Base-by-base conservation (phyloP, 2,888 invertebrate genomes). In the Stenotaenia linearis region DNA sequence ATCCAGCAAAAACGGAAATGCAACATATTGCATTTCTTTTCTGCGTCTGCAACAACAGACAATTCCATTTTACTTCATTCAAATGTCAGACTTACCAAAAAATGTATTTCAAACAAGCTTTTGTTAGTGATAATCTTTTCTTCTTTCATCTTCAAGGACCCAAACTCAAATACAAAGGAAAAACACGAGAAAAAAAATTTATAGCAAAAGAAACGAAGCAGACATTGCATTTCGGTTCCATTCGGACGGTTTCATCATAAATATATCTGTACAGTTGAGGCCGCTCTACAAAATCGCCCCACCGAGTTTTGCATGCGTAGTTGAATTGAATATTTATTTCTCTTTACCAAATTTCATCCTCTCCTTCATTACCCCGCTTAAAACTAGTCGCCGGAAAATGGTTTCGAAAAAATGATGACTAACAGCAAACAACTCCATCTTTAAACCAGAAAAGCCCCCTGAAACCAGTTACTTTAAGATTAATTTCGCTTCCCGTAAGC, bases 291-390 rank as follows among this genome's bases (percentile, higher is more conserved):
- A 69, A 69, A 69, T 69, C 28, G 69, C 25, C 69, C 69, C 69
- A 28, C 69, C 69, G 69, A 69, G 69, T 69, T 69, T 69, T 69
- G 69, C 69, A 69, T 69, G 25, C 69, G 12, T 23, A 69, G 69
- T 28, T 69, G 69, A 69, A 69, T 28, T 69, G 69, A 69, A 69
- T 69, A 69, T 69, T 69, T 69, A 69, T 69, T 69, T n/a, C 23
- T 25, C 69, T 50, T 50, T 50, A 18, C 50, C 15, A 50, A 69
- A 69, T 69, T 69, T 69, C 69, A 28, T 28, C 21, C 6, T 69
- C 69, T 69, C 69, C 25, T 69, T 69, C 69, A 69, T 69, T 69
- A 69, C 69, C 23, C 25, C n/a, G n/a, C n/a, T 15, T 2, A 28
- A 69, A 69, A 69, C 69, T 25, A 69, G 69, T 28, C 28, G 10